A percentile compares a stretch with the other conserved stretches of the same genome.
Conservation (phyloP, 1,140 invertebrate genomes). For the Leptinotarsa defecta region DNA sequence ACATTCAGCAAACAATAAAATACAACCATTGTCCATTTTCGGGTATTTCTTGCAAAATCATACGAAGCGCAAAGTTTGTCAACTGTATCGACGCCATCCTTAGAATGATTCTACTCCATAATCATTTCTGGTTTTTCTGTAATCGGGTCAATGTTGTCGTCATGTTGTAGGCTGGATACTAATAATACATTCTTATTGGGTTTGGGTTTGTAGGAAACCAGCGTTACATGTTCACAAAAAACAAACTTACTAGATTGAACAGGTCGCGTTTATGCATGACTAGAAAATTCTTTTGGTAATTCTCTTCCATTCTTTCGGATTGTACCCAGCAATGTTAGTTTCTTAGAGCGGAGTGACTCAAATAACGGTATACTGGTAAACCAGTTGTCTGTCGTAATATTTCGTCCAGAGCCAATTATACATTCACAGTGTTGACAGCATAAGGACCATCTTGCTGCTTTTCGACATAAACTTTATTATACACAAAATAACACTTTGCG, state of each 20-base stretch:
- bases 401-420: constrained; percentile 14
- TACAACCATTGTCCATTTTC: neutral
- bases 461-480: constrained; percentile 20
- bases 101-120: constrained; percentile 38
- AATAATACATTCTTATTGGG: constrained; percentile 42
- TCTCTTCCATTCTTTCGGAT: constrained; percentile 51
- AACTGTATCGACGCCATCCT: neutral
- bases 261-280: constrained; percentile 18
- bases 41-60: neutral
- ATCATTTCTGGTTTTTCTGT: constrained; percentile 52
- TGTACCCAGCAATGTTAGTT: constrained; percentile 1
- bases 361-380: constrained; percentile 32
- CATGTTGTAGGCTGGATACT: constrained; percentile 45
- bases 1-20: neutral
- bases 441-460: too few relatives aligned
- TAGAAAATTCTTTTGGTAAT: constrained; percentile 49
- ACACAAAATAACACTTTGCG: constrained; percentile 47
- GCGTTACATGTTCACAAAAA: constrained; percentile 26
- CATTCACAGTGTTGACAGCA: neutral
- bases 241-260: constrained; percentile 36
- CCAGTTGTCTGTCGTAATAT: constrained; percentile 39
- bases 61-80: constrained; percentile 11
- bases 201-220: constrained; percentile 32
- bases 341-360: neutral
- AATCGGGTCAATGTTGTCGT: constrained; percentile 39